Base-by-base conservation (phyloP, 2,797 vertebrate species). In the Adrianichthys oophorus region DNA sequence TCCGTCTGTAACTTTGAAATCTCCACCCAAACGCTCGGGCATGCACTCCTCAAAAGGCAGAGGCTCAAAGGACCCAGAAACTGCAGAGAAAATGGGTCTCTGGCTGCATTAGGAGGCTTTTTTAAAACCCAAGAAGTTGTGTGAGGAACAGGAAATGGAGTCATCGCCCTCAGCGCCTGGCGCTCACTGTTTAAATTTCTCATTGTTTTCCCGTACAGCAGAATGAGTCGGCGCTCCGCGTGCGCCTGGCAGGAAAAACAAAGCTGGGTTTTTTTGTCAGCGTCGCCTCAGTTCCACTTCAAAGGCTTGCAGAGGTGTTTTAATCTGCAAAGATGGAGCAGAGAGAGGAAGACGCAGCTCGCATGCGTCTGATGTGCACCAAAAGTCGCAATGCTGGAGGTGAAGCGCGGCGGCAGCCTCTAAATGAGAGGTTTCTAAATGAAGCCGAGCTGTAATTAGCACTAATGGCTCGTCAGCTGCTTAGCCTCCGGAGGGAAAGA, bases 381-480 rank as follows among this genome's bases (percentile, higher is more conserved):
- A 32, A 57, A 74, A 69, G 65, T 74, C 70, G 58, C 78, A 66
- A 73, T 17, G 82, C 83, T 85, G 56, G 86, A 88, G 88, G 88
- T 87, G 81, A 85, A 81, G 74, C 69, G 72, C 45, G 73, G 80
- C 61, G 76, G 70, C 72, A 65, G 62, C 59, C 54, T 76, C 85
- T 82, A 89, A 90, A 89, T 88, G 80, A 83, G 71, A 86, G 58
- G 52, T 89, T 91, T 78, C 82, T 90, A 72, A 89, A 82, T 89
- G 82, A 91, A 86, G 83, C 78, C 70, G 87, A 79, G 78, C 65
- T 89, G 87, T 87, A 92, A 89, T 93, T 94, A 92, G 74, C 79
- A 67, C 70, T 90, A 89, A 80, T 86, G 74, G 77, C 86, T 90
- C 87, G 68, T 92, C 76, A 88, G 84, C 74, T 84, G 82, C 68